Conservation (phyloP, 2,113 vertebrate genomes). For the Microcebus murinus region DNA sequence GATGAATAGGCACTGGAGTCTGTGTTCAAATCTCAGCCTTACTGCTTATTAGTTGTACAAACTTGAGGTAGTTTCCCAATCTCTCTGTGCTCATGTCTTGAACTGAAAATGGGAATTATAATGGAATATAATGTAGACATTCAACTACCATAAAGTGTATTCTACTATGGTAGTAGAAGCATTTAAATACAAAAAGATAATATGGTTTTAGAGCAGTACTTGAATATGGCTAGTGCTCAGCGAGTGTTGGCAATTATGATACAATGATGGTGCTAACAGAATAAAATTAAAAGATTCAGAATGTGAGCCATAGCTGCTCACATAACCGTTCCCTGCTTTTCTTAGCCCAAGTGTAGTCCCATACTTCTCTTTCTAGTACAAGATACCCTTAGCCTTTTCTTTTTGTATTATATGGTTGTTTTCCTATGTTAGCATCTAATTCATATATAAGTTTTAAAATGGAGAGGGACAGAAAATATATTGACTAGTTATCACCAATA, state of each 20-base stretch:
- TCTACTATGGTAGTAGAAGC: not conserved
- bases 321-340: not conserved
- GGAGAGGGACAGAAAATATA: not conserved
- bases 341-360: not conserved
- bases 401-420: not conserved
- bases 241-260: not conserved
- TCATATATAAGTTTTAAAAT: slow-evolving; percentile 28
- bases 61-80: not conserved
- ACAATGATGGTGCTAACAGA: not conserved
- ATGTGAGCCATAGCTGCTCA: not conserved
- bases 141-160: too few relatives aligned
- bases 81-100: not conserved
- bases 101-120: not conserved
- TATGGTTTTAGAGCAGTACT: not conserved
- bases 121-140: too few relatives aligned
- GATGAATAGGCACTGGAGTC: not conserved
- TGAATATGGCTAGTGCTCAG: not conserved
- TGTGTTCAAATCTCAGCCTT: not conserved
- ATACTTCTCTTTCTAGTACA: not conserved
- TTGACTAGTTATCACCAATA: not conserved
- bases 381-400: not conserved
- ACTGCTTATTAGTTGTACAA: not conserved
- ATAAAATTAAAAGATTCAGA: not conserved
- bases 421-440: not conserved
- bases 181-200: not conserved